Evolutionary conservation across 2,888 invertebrate genomes (phyloP).

Genomic region (Petrophora chlorosata): DNA sequence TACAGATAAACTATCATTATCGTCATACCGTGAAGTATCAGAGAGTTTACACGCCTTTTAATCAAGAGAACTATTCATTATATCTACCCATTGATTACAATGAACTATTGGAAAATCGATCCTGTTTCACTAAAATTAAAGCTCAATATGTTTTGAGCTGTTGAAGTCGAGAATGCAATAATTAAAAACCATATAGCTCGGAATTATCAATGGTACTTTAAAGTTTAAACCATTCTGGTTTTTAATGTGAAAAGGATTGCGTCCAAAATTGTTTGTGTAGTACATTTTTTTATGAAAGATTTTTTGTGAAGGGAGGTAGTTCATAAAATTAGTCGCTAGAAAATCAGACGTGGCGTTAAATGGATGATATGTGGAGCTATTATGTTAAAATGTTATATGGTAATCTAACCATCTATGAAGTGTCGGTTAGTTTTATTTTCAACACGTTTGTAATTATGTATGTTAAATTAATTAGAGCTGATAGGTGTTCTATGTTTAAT

Average conservation of each 20-base stretch:
- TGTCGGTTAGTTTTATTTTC: neutral
- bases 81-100: conserved; percentile 12
- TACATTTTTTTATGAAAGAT: neutral
- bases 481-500: too few species aligned
- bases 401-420: conserved; percentile 2
- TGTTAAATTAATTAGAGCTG: neutral
- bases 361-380: conserved; percentile 5
- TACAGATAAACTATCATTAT: conserved; percentile 25
- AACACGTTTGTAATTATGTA: neutral
- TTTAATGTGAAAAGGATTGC: conserved; percentile 1
- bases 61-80: conserved; percentile 15
- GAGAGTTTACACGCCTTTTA: conserved; percentile 24
- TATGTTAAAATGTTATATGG: conserved; percentile 20
- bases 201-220: conserved; percentile 1
- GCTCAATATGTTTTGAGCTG: neutral
- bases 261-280: too few species aligned
- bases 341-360: conserved; percentile 15
- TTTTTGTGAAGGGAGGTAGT: neutral
- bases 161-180: conserved; percentile 6
- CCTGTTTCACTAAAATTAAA: neutral
- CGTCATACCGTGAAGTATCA: conserved; percentile 14
- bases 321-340: conserved; percentile 20
- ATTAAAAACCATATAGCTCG: conserved; percentile 28
- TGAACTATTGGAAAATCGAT: conserved; percentile 3
- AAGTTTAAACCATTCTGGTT: neutral